Evolutionary conservation across 2,113 vertebrate species (phyloP), one percentile per base, ranked within the genome.

Genomic region (Scolopax mira): DNA sequence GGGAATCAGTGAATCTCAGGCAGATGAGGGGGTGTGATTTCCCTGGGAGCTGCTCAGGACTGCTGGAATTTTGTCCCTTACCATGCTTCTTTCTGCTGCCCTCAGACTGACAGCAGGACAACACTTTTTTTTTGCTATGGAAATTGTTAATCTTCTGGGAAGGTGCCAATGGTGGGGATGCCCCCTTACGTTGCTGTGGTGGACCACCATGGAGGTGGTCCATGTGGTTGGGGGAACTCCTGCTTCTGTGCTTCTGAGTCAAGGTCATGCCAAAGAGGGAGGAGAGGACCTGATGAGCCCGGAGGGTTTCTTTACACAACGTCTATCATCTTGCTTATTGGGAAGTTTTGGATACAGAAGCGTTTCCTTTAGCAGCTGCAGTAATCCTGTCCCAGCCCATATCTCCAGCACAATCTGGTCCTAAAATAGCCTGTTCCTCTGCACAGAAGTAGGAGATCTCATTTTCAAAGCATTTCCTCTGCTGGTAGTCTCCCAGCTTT

Each of bases 401-500:
- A 95, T 93, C 94, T 96, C 66, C 85, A 75, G 65, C 79, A 90
- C 69, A 88, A 92, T 90, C 91, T 87, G 44, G 33, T 90, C 93
- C 73, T 70, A 96, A 97, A 97, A 97, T 93, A 96, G 95, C 88
- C 62, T 48, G 79, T 62, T 91, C 73, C 85, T 62, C 62, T 85
- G 69, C 60, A 88, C 81, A 95, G 79, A 96, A 95, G 93, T 27
- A 80, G 72, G 72, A 94, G 82, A 88, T 94, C 85, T 97, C 93
- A 97, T 95, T 94, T 93, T 96, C 85, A 96, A 95, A 96, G 92
- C 91, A 96, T 96, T 96, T 97, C 93, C 94, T 94, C n/a, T 92
- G 78, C 81, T 89, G 88, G 84, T 94, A 79, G 37, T 57, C 61
- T 93, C 95, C 90, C 72, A 86, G 88, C 71, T 95, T 96, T 94